phyloP scores from a whole-genome alignment of 2,113 vertebrate genomes.

The Triplophysa rosa region DNA sequence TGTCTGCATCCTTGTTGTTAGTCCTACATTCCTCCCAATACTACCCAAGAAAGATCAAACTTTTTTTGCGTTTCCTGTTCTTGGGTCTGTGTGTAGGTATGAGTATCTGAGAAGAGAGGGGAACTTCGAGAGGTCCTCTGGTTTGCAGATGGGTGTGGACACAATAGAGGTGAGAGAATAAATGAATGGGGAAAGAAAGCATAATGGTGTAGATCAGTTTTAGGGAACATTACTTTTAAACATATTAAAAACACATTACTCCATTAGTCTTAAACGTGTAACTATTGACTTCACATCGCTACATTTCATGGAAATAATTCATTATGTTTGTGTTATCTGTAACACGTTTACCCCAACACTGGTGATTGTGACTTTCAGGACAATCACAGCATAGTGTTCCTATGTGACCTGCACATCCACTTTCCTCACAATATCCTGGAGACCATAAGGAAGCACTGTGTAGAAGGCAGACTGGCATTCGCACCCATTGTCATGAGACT shows the following conservation, averaged over 20 bases:
- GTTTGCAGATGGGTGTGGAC: constrained; percentile 92
- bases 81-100: constrained; percentile 73
- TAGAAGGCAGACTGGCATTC: constrained; percentile 91
- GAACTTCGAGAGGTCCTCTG: constrained; percentile 94
- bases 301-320: too few species aligned
- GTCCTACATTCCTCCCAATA: background rate
- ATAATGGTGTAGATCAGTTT: background rate
- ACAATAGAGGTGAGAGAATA: constrained; percentile 81
- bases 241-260: too few species aligned
- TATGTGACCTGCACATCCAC: constrained; percentile 97
- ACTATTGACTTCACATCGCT: too few species aligned
- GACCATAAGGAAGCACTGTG: constrained; percentile 95
- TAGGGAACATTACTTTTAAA: background rate
- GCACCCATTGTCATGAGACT: constrained; percentile 97
- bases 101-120: constrained; percentile 88
- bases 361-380: constrained; percentile 75
- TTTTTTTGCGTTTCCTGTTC: background rate
- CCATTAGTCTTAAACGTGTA: background rate
- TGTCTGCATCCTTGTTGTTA: background rate
- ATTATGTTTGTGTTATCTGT: background rate
- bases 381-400: constrained; percentile 93
- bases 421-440: constrained; percentile 92
- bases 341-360: background rate
- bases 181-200: background rate
- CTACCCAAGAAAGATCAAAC: background rate